Evolutionary conservation across 2,113 vertebrate genomes (phyloP).

Genomic region (Tretioscincus oriximinensis): DNA sequence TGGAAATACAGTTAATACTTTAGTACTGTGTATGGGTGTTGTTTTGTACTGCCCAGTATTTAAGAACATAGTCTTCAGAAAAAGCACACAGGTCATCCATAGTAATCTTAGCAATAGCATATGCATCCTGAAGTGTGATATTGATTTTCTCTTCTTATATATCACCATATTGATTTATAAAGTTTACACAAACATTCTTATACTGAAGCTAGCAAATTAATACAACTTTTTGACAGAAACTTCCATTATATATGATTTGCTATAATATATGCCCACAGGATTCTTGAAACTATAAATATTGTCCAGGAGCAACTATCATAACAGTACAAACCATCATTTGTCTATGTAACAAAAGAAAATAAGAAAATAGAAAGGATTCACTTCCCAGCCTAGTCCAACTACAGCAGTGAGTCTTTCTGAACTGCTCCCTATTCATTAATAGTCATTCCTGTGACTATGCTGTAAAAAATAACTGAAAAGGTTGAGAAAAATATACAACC

Average conservation of each 20-base stretch:
- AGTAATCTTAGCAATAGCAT: constrained; percentile 48
- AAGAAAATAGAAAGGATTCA: background rate
- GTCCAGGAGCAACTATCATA: constrained; percentile 34
- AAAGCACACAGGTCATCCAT: constrained; percentile 19
- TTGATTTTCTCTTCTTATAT: constrained; percentile 52
- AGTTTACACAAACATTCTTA: constrained; percentile 35
- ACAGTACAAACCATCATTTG: constrained; percentile 19
- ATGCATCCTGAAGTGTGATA: constrained; percentile 43
- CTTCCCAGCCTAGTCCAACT: too few relatives aligned
- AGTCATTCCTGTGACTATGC: too few relatives aligned
- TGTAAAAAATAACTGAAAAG: background rate
- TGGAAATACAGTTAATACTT: constrained; percentile 25
- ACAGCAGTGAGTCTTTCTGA: background rate
- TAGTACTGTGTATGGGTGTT: constrained; percentile 39
- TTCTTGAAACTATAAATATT: constrained; percentile 45
- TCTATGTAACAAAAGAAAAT: constrained; percentile 40
- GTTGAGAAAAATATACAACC: background rate
- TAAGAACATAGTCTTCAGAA: constrained; percentile 49
- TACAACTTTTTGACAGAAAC: constrained; percentile 20
- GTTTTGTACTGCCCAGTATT: constrained; percentile 38
- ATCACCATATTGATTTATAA: constrained; percentile 59
- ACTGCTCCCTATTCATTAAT: too few relatives aligned
- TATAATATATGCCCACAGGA: background rate
- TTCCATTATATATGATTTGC: constrained; percentile 15
- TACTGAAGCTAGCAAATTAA: constrained; percentile 49